phyloP scores from a whole-genome alignment of 2,888 invertebrate genomes.

The Agrochola litura region DNA sequence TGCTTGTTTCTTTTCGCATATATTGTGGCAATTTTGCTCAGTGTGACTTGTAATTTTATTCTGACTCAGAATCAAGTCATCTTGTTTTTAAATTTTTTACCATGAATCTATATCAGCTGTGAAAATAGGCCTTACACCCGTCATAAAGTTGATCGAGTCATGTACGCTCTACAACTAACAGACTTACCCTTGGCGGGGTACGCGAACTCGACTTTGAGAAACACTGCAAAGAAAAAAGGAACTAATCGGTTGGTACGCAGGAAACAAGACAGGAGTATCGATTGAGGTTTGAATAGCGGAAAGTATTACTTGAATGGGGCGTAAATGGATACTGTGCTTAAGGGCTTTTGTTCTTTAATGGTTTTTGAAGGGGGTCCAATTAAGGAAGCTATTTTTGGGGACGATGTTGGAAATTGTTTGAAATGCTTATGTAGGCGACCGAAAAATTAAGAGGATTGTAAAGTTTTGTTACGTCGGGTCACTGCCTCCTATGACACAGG shows the following conservation, averaged over 20 bases:
- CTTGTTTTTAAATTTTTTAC: background rate
- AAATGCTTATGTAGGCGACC: background rate
- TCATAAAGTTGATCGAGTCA: background rate
- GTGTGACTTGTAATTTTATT: background rate
- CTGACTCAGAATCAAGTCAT: background rate
- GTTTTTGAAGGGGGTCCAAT: conserved; percentile 42
- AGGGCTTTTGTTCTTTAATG: conserved; percentile 29
- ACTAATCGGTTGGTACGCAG: conserved; percentile 43
- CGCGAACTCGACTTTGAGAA: conserved; percentile 18
- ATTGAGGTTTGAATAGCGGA: conserved; percentile 31
- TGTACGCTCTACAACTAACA: background rate
- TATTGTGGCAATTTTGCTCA: background rate
- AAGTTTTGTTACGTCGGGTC: background rate
- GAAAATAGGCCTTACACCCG: background rate
- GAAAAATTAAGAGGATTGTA: background rate
- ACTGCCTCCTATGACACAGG: background rate
- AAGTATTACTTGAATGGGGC: conserved; percentile 42
- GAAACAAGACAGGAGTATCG: conserved; percentile 36
- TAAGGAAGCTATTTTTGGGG: conserved; percentile 26
- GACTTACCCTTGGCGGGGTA: background rate
- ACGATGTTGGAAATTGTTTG: background rate
- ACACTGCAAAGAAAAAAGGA: conserved; percentile 24
- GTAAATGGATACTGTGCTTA: conserved; percentile 41
- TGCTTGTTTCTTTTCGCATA: background rate
- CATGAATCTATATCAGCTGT: background rate